Base-by-base conservation (phyloP, 2,888 invertebrate species). In the Diaperis boleti region DNA sequence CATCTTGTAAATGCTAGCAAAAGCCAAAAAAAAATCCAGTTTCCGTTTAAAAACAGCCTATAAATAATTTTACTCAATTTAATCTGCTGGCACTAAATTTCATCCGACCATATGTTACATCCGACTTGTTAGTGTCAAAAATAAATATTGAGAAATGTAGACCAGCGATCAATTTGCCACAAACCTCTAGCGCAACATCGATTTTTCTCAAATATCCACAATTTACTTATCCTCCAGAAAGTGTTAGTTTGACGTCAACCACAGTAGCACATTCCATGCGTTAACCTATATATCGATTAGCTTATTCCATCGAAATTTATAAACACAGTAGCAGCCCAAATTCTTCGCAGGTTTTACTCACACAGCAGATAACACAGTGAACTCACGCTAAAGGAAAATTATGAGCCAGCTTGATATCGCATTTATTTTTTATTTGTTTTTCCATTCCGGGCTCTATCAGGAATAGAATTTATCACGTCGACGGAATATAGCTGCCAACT, bases 311-410 rank as follows among this genome's bases (percentile, higher is more conserved):
- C n/a, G 13, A 33, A 31, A 33, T 33, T 33, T 33, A 33, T 33
- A 11, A 13, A 3, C 13, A 33, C 33, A 33, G 11, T 33, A 33
- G 2, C 33, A n/a, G 13, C n/a, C 33, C n/a, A 33, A 33, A 33
- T 33, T 33, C 33, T 33, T 33, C 33, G 33, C 13, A 33, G 11
- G 33, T 33, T 33, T 33, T 33, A 13, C 6, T n/a, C n/a, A n/a
- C n/a, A n/a, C n/a, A n/a, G 7, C 22, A 7, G 7, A 22, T 22
- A 22, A 7, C 4, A 6, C 4, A 22, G 22, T 22, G 22, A 22
- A 7, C 22, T 4, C 13, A 13, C n/a, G 33, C 33, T 4, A 33
- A 33, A 11, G 10, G 33, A 13, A 33, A 10, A 33, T 33, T 33
- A 11, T 11, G 13, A 13, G 7, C 31, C 7, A 10, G 33, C 33